These are phyloP conservation scores for Drosophila pseudotalamancana DNA, from an alignment of 2,888 invertebrate species.

Conservation along the genomic window DNA sequence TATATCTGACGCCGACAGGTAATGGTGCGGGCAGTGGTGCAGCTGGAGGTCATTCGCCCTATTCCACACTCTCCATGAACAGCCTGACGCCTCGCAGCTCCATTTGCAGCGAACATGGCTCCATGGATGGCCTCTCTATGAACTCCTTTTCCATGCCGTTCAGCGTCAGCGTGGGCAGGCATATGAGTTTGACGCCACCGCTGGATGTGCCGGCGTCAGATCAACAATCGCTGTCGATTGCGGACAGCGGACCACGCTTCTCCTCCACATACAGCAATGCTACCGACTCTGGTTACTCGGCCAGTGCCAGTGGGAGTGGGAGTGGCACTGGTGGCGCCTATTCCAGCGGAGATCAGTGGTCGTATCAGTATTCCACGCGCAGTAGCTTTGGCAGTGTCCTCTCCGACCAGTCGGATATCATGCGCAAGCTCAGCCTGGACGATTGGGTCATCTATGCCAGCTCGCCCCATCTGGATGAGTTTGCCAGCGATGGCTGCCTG, in stretches of 20 bases:
- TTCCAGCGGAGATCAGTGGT: conserved; percentile 82
- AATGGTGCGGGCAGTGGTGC: conserved; percentile 28
- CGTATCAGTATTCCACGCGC: conserved; percentile 83
- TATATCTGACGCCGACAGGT: conserved; percentile 86
- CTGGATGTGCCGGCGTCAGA: conserved; percentile 80
- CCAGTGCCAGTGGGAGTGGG: conserved; percentile 66
- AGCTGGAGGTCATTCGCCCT: conserved; percentile 67
- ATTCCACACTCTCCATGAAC: conserved; percentile 77
- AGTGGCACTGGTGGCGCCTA: conserved; percentile 57
- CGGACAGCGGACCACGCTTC: conserved; percentile 72
- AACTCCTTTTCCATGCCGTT: conserved; percentile 83
- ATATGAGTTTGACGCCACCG: conserved; percentile 80
- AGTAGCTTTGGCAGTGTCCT: conserved; percentile 84
- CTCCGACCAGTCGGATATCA: conserved; percentile 81
- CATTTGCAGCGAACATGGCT: conserved; percentile 82
- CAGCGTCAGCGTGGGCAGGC: conserved; percentile 75
- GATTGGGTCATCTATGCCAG: conserved; percentile 79
- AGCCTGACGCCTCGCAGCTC: conserved; percentile 82
- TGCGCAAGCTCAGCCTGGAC: conserved; percentile 82
- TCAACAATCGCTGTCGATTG: conserved; percentile 68
- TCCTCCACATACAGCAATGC: conserved; percentile 82
- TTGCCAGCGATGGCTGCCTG: conserved; percentile 86
- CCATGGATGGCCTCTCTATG: conserved; percentile 83
- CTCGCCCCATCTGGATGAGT: conserved; percentile 71
- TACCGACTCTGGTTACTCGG: conserved; percentile 84